Conservation (phyloP, 2,888 invertebrate genomes). For the Apotomis capreana region DNA sequence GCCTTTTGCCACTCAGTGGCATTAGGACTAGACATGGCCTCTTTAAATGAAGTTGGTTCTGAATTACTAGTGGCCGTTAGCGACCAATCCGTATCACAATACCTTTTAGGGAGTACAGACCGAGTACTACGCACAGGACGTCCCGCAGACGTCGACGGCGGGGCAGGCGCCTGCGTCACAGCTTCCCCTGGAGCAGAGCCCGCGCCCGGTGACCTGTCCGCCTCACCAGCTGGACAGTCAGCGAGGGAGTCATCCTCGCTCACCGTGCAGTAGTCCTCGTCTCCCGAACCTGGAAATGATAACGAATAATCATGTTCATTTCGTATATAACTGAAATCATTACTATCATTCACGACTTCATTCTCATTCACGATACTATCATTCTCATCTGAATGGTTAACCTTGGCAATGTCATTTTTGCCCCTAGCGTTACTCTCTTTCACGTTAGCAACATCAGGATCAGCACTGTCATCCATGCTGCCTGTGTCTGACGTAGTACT, state of each 20-base stretch:
- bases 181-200: slow-evolving; percentile 17
- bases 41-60: slow-evolving; percentile 13
- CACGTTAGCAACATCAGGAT: too few species aligned
- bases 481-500: background rate
- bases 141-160: background rate
- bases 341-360: slow-evolving; percentile 7
- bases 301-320: slow-evolving; percentile 10
- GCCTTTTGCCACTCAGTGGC: background rate
- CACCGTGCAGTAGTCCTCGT: slow-evolving; percentile 18
- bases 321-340: background rate
- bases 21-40: slow-evolving; percentile 8
- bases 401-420: too few species aligned
- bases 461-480: too few species aligned
- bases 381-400: background rate
- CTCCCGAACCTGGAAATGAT: slow-evolving; percentile 7
- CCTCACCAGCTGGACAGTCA: background rate
- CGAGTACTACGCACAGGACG: slow-evolving; percentile 23
- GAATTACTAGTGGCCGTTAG: background rate
- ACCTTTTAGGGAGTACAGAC: slow-evolving; percentile 9
- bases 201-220: slow-evolving; percentile 9
- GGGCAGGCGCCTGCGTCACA: background rate
- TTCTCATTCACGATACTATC: background rate
- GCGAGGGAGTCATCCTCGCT: slow-evolving; percentile 1
- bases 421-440: too few species aligned
- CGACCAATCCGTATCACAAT: background rate